phyloP scores from a whole-genome alignment of 2,113 vertebrate species.

The Geothlypis trichas region DNA sequence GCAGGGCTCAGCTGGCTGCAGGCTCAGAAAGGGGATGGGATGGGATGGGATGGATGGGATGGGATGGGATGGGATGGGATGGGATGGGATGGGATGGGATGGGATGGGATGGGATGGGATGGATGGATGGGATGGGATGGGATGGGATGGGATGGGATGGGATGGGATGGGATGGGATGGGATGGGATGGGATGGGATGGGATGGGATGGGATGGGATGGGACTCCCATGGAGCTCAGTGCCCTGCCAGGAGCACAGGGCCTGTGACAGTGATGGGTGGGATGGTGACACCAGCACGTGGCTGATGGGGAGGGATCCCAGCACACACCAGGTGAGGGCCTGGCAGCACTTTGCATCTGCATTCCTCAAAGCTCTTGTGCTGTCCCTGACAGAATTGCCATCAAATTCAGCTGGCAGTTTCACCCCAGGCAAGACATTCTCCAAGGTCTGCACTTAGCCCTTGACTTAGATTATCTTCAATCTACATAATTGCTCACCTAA shows the following conservation, averaged over 20 bases:
- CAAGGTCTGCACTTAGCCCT: background rate
- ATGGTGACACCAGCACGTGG: background rate
- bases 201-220: background rate
- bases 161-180: no score
- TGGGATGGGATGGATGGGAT: no score
- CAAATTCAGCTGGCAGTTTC: background rate
- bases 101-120: no score
- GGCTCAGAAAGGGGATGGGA: background rate
- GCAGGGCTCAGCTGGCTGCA: background rate
- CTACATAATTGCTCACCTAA: background rate
- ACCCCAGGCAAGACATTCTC: background rate
- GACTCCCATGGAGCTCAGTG: background rate
- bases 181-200: no score
- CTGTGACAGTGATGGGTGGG: background rate
- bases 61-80: no score
- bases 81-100: no score
- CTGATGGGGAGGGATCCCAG: background rate
- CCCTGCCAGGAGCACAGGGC: background rate
- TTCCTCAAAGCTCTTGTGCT: background rate
- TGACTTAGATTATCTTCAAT: slow-evolving; percentile 1
- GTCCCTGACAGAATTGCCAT: background rate
- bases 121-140: no score
- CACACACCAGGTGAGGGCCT: background rate
- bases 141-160: no score
- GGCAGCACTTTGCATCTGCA: background rate